phyloP scores from a whole-genome alignment of 2,113 vertebrate genomes.

The Pogonocichla stellata region DNA sequence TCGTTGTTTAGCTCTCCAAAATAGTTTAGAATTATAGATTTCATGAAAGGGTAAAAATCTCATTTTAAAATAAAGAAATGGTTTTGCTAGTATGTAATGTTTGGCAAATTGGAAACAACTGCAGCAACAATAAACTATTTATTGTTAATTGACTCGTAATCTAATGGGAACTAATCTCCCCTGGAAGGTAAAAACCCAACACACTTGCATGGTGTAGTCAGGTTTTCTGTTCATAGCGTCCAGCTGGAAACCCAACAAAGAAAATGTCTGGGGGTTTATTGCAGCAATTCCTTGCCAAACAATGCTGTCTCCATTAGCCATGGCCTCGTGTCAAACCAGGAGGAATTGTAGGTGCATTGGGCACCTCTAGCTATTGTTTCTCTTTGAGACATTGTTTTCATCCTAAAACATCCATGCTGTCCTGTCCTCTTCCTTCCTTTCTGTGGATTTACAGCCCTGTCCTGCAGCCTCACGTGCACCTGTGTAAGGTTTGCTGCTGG shows the following conservation, averaged over 20 bases:
- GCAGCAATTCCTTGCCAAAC: neutral
- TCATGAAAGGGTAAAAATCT: neutral
- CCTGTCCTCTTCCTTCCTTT: neutral
- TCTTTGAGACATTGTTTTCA: neutral
- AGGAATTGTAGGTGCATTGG: neutral
- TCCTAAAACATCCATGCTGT: neutral
- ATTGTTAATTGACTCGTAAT: neutral
- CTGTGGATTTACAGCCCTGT: neutral
- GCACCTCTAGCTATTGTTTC: neutral
- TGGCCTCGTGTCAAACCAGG: neutral
- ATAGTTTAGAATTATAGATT: neutral
- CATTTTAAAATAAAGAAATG: neutral
- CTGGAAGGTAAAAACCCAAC: neutral
- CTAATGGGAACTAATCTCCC: neutral
- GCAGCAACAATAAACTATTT: neutral
- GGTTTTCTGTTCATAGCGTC: neutral
- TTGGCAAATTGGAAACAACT: neutral
- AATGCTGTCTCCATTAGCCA: neutral
- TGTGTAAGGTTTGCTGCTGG: neutral
- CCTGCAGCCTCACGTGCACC: accelerated
- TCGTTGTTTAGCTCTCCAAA: neutral
- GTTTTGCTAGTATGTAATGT: neutral
- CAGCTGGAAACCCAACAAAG: slow-evolving; percentile 10
- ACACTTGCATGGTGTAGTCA: neutral
- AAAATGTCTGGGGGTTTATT: neutral